Base-by-base conservation (phyloP, 2,888 invertebrate species). In the Tortrix viridana region DNA sequence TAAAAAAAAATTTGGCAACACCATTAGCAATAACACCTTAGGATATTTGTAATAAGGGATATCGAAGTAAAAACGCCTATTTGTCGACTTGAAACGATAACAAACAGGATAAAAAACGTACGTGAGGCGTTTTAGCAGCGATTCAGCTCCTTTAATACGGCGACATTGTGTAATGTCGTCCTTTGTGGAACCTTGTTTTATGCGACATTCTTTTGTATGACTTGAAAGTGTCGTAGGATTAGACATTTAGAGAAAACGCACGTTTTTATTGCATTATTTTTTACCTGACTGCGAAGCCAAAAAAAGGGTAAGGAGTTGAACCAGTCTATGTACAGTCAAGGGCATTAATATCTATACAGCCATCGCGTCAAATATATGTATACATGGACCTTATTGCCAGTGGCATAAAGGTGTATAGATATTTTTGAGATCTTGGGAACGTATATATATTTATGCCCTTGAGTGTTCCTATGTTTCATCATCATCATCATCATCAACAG, bases 61-160 rank as follows among this genome's bases (percentile, higher is more conserved):
- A 41, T 23, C 57, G 55, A 49, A 26, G 57, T 47, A 16, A 52
- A 52, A 22, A 48, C 26, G 37, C 62, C 57, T 41, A 57, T 63
- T 63, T 53, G 58, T 53, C 63, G 47, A 47, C 46, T 50, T 18
- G 26, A 14, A 58, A 58, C 53, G 63, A 58, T 52, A 58, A 58
- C 57, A 63, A 63, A 53, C 18, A 38, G 53, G 26, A 58, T 63
- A 63, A 63, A 63, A 63, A 58, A 58, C 41, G 58, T 53, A 63
- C 63, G 63, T 63, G 63, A 58, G 57, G 26, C 43, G 43, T n/a
- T 63, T 58, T 37, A 57, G 5, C 32, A 44, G 12, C 22, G 43
- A 26, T 46, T 4, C 26, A 12, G 16, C 12, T 18, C 18, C 37
- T 43, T 16, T 20, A 38, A 46, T 32, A 44, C 22, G 20, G n/a